phyloP scores from a whole-genome alignment of 92 coral and sea anemone genomes.

The Virgularia gustaviana region DNA sequence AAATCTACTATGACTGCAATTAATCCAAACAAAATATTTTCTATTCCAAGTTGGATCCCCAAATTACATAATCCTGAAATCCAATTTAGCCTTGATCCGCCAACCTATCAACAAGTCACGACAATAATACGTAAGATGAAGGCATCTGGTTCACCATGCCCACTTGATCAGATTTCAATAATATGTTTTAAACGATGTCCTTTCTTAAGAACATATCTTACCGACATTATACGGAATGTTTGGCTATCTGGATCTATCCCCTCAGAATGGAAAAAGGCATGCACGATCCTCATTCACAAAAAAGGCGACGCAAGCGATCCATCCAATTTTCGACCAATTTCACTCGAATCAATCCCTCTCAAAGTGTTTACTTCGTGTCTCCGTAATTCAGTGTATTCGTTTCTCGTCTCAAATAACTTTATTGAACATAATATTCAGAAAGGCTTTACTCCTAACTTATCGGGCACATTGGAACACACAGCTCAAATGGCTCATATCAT shows the following conservation, averaged over 20 bases:
- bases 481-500: conserved; percentile 29
- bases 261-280: not conserved
- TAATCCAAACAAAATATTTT: conserved; percentile 19
- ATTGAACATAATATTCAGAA: conserved; percentile 27
- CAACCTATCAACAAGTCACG: conserved; percentile 35
- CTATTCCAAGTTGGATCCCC: conserved; percentile 34
- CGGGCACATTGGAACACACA: not conserved
- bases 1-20: conserved; percentile 2
- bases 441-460: conserved; percentile 27
- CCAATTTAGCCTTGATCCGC: conserved; percentile 31
- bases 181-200: no score
- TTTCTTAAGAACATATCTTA: not conserved
- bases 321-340: conserved; percentile 15
- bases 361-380: conserved; percentile 28
- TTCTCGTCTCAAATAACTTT: conserved; percentile 1
- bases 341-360: conserved; percentile 20
- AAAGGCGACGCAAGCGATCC: conserved; percentile 15
- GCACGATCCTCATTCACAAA: not conserved
- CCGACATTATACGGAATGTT: not conserved
- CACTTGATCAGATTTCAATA: conserved; percentile 1
- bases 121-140: conserved; percentile 30
- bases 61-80: conserved; percentile 5
- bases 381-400: conserved; percentile 4
- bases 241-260: not conserved
- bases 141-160: conserved; percentile 41